These are phyloP conservation scores for Kryptolebias ocellatus DNA, from an alignment of 2,797 vertebrate genomes.

Conservation along the genomic window DNA sequence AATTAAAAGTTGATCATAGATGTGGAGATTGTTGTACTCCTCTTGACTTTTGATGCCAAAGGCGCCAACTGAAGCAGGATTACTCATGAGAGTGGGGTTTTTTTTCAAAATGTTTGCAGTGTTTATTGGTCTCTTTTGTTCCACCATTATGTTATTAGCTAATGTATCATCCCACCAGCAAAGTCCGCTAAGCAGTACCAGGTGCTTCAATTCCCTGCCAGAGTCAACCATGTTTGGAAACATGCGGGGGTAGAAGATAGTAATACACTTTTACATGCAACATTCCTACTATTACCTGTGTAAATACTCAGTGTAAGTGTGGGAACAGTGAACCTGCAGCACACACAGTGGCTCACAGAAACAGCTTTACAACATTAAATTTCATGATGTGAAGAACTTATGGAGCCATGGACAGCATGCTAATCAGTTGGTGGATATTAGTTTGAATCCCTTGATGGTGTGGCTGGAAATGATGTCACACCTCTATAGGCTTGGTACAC, in stretches of 20 bases:
- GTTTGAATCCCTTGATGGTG: constrained; percentile 23
- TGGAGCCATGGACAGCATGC: constrained; percentile 22
- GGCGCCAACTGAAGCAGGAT: background rate
- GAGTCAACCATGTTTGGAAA: constrained; percentile 15
- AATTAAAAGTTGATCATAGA: background rate
- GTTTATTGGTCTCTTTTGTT: constrained; percentile 30
- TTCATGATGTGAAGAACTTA: constrained; percentile 1
- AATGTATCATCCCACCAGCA: constrained; percentile 35
- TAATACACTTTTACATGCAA: constrained; percentile 46
- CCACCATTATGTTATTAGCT: constrained; percentile 32
- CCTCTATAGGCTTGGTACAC: constrained; percentile 15
- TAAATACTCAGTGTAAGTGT: constrained; percentile 16
- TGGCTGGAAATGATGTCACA: constrained; percentile 47
- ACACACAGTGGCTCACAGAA: constrained; percentile 11
- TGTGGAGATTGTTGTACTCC: background rate
- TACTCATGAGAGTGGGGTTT: constrained; percentile 1
- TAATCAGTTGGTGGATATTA: constrained; percentile 36
- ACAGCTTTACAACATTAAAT: constrained; percentile 15
- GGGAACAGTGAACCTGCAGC: constrained; percentile 19
- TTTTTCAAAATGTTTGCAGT: constrained; percentile 2
- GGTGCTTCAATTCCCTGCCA: constrained; percentile 42
- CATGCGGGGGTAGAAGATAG: constrained; percentile 10
- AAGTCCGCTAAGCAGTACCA: constrained; percentile 53
- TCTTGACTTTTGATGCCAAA: background rate
- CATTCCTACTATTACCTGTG: constrained; percentile 45